Percentiles rank a stretch among this genome's conserved stretches.
Evolutionary conservation across 2,113 vertebrate species (phyloP).

Genomic region (Ranitomeya imitator): DNA sequence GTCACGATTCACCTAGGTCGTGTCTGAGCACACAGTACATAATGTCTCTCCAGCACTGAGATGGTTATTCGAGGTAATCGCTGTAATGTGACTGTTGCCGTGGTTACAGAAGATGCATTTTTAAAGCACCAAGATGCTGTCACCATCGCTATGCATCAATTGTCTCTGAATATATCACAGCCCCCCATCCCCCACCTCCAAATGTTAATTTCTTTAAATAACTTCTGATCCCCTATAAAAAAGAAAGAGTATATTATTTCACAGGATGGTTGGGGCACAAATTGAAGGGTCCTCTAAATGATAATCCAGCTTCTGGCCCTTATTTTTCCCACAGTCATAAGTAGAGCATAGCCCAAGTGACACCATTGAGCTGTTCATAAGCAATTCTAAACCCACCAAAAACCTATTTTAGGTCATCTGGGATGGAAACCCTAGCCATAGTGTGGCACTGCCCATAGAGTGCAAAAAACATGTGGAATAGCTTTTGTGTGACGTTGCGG

Average conservation of each 20-base stretch:
- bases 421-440: neutral
- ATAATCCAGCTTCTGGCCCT: neutral
- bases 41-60: neutral
- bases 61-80: slow-evolving; percentile 26
- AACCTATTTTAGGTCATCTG: neutral
- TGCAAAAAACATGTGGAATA: neutral
- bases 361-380: neutral
- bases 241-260: neutral
- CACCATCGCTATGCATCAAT: slow-evolving; percentile 18
- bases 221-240: neutral
- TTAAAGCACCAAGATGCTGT: slow-evolving; percentile 17
- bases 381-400: neutral
- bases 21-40: neutral
- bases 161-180: slow-evolving; percentile 35
- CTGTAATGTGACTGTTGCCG: slow-evolving; percentile 36
- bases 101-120: slow-evolving; percentile 29
- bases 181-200: neutral
- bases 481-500: neutral
- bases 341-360: neutral
- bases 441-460: neutral
- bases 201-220: slow-evolving; percentile 41
- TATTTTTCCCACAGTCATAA: neutral
- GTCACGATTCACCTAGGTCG: neutral
- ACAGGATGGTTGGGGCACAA: neutral
- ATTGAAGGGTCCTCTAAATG: neutral